phyloP scores from a whole-genome alignment of 2,888 invertebrate species.

The Autographa gamma region DNA sequence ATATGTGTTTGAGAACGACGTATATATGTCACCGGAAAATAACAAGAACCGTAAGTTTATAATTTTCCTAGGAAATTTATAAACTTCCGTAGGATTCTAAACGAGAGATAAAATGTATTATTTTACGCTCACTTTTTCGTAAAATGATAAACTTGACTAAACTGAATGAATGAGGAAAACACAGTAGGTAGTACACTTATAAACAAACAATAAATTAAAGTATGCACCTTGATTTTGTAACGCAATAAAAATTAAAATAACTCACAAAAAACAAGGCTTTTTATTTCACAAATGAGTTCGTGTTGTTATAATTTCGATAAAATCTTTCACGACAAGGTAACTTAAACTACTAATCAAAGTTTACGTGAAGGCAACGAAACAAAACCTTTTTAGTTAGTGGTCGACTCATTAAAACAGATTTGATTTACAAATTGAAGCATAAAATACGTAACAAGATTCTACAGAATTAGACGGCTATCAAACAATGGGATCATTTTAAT shows the following conservation, averaged over 20 bases:
- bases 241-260: conserved; percentile 47
- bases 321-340: conserved; percentile 57
- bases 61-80: too few relatives aligned
- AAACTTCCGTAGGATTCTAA: too few relatives aligned
- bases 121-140: too few relatives aligned
- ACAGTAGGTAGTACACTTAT: not conserved
- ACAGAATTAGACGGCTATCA: conserved; percentile 11
- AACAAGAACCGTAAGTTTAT: too few relatives aligned
- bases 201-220: conserved; percentile 31
- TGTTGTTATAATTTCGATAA: conserved; percentile 60
- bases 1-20: not conserved
- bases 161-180: conserved; percentile 8
- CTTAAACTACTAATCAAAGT: conserved; percentile 54
- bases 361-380: conserved; percentile 28
- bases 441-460: conserved; percentile 12
- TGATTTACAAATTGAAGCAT: conserved; percentile 24
- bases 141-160: too few relatives aligned
- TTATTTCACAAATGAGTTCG: conserved; percentile 59
- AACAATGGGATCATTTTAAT: conserved; percentile 15
- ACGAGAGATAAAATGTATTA: too few relatives aligned
- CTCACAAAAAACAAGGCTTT: conserved; percentile 50
- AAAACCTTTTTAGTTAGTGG: conserved; percentile 17
- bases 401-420: conserved; percentile 11
- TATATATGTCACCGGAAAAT: too few relatives aligned
- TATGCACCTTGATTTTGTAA: conserved; percentile 16